Evolutionary conservation across 53 echinoderm and acorn worm genomes (phyloP).

Genomic region (Patiria pectinifera): DNA sequence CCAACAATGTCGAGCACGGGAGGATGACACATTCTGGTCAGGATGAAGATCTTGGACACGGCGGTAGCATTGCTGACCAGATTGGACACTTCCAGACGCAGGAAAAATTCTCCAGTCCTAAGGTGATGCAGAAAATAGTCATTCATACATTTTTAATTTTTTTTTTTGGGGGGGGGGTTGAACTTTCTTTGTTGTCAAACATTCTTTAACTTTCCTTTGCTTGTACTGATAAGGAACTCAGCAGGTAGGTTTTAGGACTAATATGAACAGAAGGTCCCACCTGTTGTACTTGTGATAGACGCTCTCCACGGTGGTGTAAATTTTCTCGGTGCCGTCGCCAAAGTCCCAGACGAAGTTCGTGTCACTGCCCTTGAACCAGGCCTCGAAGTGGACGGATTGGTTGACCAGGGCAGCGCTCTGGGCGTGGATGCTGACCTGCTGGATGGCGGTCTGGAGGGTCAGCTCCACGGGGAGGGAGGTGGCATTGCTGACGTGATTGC

Average conservation of each 20-base stretch:
- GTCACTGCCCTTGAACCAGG: slow-evolving; percentile 74
- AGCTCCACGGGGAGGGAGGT: slow-evolving; percentile 82
- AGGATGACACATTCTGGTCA: slow-evolving; percentile 80
- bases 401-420: slow-evolving; percentile 60
- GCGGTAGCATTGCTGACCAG: slow-evolving; percentile 74
- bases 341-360: slow-evolving; percentile 81
- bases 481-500: slow-evolving; percentile 80
- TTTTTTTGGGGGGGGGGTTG: neutral
- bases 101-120: slow-evolving; percentile 84
- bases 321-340: slow-evolving; percentile 72
- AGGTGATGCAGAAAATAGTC: neutral
- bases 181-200: neutral
- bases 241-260: no score
- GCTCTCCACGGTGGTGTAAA: slow-evolving; percentile 18
- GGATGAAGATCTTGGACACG: slow-evolving; percentile 73
- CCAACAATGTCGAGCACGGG: slow-evolving; percentile 79
- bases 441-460: slow-evolving; percentile 72
- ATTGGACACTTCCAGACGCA: slow-evolving; percentile 75
- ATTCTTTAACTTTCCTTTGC: no score
- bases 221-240: no score
- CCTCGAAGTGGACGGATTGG: slow-evolving; percentile 60
- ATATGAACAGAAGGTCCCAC: slow-evolving; percentile 32
- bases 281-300: slow-evolving; percentile 75
- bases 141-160: neutral
- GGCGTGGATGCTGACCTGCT: slow-evolving; percentile 53